Percentiles rank a stretch among this genome's conserved stretches.
phyloP scores from a whole-genome alignment of 2,797 vertebrate species.

The Mastacembelus armatus region DNA sequence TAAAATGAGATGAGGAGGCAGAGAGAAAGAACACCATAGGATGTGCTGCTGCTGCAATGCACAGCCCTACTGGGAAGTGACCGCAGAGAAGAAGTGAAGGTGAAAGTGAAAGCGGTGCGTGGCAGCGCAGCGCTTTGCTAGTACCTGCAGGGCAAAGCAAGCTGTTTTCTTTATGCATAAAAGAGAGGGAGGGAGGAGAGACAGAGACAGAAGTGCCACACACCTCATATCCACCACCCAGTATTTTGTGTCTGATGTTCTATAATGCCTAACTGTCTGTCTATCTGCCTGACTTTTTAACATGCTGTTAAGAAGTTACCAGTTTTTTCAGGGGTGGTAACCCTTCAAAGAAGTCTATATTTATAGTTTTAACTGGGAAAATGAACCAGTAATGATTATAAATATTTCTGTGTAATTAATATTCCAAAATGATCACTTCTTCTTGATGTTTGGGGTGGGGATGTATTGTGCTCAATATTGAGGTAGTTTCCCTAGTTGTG shows the following conservation, averaged over 20 bases:
- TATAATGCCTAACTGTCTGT: conserved; percentile 31
- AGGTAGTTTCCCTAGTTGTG: too few species aligned
- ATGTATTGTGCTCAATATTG: too few species aligned
- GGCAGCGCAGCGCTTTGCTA: conserved; percentile 67
- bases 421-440: too few species aligned
- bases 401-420: too few species aligned
- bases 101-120: conserved; percentile 90
- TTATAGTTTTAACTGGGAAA: neutral
- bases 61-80: conserved; percentile 90
- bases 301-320: too few species aligned
- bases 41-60: conserved; percentile 77
- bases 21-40: conserved; percentile 64
- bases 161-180: conserved; percentile 87
- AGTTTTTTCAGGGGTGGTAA: neutral
- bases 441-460: too few species aligned
- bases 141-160: conserved; percentile 88
- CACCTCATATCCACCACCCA: conserved; percentile 42
- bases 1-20: conserved; percentile 44
- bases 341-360: neutral
- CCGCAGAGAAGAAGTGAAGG: conserved; percentile 92
- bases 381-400: neutral
- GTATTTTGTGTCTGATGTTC: conserved; percentile 63
- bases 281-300: conserved; percentile 30
- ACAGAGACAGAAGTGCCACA: conserved; percentile 35
- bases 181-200: conserved; percentile 59